A percentile compares a stretch with the other conserved stretches of the same genome.
Evolutionary conservation across 1,140 invertebrate genomes (phyloP).

Genomic region (Trinorchestia longiramus): DNA sequence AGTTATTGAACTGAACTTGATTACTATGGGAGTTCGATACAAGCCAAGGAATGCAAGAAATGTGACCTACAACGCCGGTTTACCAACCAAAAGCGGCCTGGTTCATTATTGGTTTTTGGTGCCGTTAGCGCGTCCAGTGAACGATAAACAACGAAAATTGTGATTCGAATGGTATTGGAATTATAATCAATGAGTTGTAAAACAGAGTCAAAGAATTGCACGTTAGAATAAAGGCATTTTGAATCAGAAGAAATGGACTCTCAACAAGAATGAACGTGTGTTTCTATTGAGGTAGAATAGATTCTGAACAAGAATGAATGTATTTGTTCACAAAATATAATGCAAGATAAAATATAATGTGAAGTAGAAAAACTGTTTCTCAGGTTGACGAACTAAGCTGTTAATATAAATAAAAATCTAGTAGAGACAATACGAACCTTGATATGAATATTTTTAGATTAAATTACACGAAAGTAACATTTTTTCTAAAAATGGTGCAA

Average conservation of each 20-base stretch:
- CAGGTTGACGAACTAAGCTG: too few relatives aligned
- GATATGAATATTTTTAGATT: too few relatives aligned
- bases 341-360: not conserved
- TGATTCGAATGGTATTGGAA: not conserved
- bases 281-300: too few relatives aligned
- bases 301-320: not conserved
- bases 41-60: not conserved
- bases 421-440: too few relatives aligned
- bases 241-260: not conserved
- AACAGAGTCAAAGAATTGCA: not conserved
- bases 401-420: too few relatives aligned
- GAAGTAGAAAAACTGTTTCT: too few relatives aligned
- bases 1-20: constrained; percentile 8
- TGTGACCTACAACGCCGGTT: not conserved
- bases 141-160: not conserved
- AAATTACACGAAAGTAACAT: too few relatives aligned
- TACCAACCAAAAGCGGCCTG: not conserved
- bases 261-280: not conserved
- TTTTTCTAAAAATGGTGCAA: too few relatives aligned
- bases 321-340: not conserved
- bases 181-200: not conserved
- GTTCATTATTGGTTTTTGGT: not conserved
- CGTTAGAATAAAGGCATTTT: not conserved
- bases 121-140: not conserved
- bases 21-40: constrained; percentile 46